Evolutionary conservation across 2,888 invertebrate species (phyloP).

Genomic region (Xestia sexstrigata): DNA sequence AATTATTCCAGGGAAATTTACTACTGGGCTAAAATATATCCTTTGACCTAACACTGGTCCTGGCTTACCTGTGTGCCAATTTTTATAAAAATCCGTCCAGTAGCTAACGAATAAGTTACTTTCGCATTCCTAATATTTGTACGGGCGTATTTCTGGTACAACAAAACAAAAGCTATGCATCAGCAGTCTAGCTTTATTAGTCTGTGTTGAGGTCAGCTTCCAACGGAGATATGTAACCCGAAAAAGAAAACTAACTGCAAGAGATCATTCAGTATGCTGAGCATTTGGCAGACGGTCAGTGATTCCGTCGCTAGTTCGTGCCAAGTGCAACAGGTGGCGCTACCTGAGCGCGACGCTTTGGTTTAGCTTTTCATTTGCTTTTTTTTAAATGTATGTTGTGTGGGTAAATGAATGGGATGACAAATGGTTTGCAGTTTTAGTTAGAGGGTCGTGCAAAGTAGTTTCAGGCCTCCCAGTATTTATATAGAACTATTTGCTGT

Average conservation of each 20-base stretch:
- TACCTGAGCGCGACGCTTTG: conserved; percentile 21
- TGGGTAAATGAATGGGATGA: background rate
- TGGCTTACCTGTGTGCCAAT: background rate
- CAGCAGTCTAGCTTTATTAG: background rate
- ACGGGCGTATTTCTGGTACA: background rate
- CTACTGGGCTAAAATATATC: background rate
- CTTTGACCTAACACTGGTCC: background rate
- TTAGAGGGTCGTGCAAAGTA: background rate
- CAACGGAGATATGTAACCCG: conserved; percentile 1
- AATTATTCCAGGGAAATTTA: background rate
- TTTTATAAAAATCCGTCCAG: background rate
- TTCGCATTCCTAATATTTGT: no score
- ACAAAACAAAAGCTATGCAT: background rate
- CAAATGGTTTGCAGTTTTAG: background rate
- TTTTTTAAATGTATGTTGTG: background rate
- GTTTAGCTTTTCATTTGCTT: background rate
- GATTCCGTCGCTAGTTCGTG: conserved; percentile 47
- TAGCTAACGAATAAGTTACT: background rate
- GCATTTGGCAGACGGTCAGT: conserved; percentile 45
- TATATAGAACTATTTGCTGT: background rate
- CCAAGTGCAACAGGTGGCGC: conserved; percentile 60
- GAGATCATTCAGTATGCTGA: conserved; percentile 34
- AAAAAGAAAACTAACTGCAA: conserved; percentile 33
- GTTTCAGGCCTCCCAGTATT: no score
- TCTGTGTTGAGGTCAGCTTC: background rate